Percentiles rank a stretch among this genome's conserved stretches.
Evolutionary conservation across 1,140 invertebrate genomes (phyloP).

Genomic region (Ridgeia piscesae): DNA sequence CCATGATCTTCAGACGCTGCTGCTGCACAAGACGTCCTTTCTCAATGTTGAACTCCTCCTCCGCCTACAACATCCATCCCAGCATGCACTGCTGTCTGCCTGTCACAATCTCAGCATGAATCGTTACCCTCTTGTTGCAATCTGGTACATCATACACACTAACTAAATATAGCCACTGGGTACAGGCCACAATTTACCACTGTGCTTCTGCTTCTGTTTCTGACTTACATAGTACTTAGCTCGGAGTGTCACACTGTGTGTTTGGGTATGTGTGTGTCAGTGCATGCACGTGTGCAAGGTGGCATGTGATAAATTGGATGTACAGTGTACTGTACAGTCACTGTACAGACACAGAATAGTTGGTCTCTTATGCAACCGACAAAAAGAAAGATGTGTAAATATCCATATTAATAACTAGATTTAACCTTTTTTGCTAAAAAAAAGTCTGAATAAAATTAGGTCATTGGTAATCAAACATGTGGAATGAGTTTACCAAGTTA

Average conservation of each 20-base stretch:
- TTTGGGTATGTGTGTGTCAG: background rate
- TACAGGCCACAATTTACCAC: too few relatives aligned
- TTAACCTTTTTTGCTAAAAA: too few relatives aligned
- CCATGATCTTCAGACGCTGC: conserved; percentile 98
- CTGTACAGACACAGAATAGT: too few relatives aligned
- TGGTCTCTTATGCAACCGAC: background rate
- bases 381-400: background rate
- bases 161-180: conserved; percentile 5
- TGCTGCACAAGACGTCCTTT: conserved; percentile 97
- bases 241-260: too few relatives aligned
- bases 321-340: background rate
- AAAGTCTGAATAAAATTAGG: too few relatives aligned
- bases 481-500: background rate
- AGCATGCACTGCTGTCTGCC: conserved; percentile 2
- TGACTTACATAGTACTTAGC: background rate
- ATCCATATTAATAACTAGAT: too few relatives aligned
- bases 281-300: too few relatives aligned
- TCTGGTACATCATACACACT: background rate
- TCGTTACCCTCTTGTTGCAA: background rate
- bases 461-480: background rate
- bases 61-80: conserved; percentile 65
- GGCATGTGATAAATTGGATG: too few relatives aligned
- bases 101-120: background rate
- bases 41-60: conserved; percentile 99
- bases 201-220: background rate